Evolutionary conservation across 2,888 invertebrate species (phyloP).

Genomic region (Alitta virens): DNA sequence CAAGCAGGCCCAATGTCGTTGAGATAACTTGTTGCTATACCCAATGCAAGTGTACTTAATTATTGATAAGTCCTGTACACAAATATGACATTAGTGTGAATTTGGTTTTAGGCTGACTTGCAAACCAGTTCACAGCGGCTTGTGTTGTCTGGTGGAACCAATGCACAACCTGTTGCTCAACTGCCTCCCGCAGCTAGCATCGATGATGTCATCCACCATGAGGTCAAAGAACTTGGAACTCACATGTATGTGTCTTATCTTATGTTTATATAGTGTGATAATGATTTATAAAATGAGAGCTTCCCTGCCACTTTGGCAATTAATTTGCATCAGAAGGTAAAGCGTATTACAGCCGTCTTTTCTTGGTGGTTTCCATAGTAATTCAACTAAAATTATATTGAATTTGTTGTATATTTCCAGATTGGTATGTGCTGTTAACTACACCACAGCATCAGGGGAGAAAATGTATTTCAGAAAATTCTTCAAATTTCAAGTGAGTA

Average conservation of each 20-base stretch:
- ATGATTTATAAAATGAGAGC: too few species aligned
- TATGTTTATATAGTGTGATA: too few species aligned
- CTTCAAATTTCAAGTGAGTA: conserved; percentile 77
- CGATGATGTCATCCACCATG: conserved; percentile 95
- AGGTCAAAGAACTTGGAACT: conserved; percentile 98
- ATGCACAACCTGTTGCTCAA: conserved; percentile 62
- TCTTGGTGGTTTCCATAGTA: too few species aligned
- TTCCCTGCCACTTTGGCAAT: too few species aligned
- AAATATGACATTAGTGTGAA: too few species aligned
- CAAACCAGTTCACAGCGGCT: conserved; percentile 89
- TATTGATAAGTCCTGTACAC: too few species aligned
- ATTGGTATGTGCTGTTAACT: conserved; percentile 93
- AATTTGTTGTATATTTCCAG: conserved; percentile 59
- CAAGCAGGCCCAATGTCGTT: too few species aligned
- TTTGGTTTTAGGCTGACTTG: conserved; percentile 79
- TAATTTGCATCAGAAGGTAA: too few species aligned
- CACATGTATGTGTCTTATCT: conserved; percentile 89
- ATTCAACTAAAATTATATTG: too few species aligned
- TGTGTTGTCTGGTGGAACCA: conserved; percentile 70
- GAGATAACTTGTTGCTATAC: too few species aligned
- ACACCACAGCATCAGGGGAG: conserved; percentile 68
- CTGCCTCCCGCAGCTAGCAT: conserved; percentile 78
- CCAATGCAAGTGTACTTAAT: too few species aligned
- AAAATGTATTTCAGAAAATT: conserved; percentile 90
- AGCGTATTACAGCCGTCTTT: too few species aligned